Evolutionary conservation across 2,113 vertebrate species (phyloP).

Genomic region (Ailurus styani): DNA sequence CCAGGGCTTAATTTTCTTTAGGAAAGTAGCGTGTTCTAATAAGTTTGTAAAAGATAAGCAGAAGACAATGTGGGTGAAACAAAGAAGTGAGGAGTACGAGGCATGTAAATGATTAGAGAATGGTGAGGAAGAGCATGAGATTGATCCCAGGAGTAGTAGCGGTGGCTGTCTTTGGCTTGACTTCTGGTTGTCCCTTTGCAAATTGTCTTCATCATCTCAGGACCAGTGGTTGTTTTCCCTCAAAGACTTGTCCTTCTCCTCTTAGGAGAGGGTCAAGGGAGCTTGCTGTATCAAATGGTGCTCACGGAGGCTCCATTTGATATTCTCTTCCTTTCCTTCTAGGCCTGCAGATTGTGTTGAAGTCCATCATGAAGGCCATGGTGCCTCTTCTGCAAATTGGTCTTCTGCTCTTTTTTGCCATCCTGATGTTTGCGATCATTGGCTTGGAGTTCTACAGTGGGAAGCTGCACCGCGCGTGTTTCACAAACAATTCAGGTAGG

Average conservation of each 20-base stretch:
- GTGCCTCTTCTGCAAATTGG: constrained; percentile 98
- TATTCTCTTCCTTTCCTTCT: neutral
- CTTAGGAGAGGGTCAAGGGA: neutral
- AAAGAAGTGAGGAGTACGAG: neutral
- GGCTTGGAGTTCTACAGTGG: constrained; percentile 99
- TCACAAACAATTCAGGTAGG: constrained; percentile 85
- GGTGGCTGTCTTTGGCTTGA: neutral
- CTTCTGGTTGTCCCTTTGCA: neutral
- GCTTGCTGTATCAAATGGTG: neutral
- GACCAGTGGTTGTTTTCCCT: neutral
- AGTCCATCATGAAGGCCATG: constrained; percentile 99
- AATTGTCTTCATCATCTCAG: neutral
- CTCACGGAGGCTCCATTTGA: rapidly evolving
- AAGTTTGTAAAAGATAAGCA: neutral
- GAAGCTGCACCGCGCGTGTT: constrained; percentile 92
- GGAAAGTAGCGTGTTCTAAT: neutral
- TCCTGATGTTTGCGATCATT: constrained; percentile 99
- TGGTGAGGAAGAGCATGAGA: neutral
- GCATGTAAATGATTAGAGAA: neutral
- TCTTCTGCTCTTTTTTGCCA: constrained; percentile 97
- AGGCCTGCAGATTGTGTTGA: constrained; percentile 98
- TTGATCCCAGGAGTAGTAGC: too few species aligned
- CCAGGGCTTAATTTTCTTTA: neutral
- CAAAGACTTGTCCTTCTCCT: neutral
- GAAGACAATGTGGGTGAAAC: neutral